Percentiles rank a stretch among this genome's conserved stretches.
phyloP scores from a whole-genome alignment of 2,797 vertebrate species.

The Leucoraja ocellata region DNA sequence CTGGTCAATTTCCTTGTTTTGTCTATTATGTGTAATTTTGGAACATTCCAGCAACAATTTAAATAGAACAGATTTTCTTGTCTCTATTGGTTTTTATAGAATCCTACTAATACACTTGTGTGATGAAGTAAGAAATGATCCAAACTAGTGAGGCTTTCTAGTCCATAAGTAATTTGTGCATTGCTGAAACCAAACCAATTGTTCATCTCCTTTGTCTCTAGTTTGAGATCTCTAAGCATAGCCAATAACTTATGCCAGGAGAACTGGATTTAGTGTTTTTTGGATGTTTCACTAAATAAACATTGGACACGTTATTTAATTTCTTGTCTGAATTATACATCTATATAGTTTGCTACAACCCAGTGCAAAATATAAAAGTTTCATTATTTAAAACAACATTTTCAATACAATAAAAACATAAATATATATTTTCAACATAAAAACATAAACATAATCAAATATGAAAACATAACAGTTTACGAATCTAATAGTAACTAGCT shows the following conservation, averaged over 20 bases:
- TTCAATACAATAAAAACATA: too few species aligned
- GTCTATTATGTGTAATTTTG: background rate
- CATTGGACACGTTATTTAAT: background rate
- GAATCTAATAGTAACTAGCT: background rate
- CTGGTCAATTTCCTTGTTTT: background rate
- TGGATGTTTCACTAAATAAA: background rate
- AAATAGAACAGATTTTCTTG: background rate
- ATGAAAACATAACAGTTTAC: background rate
- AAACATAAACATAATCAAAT: too few species aligned
- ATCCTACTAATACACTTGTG: background rate
- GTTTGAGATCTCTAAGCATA: background rate
- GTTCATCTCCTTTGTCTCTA: background rate
- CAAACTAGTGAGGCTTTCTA: background rate
- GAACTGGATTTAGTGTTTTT: background rate
- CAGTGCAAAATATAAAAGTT: background rate
- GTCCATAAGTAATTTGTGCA: background rate
- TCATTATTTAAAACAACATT: too few species aligned
- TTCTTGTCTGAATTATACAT: background rate
- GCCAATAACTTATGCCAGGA: background rate
- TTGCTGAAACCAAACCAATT: background rate
- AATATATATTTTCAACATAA: too few species aligned
- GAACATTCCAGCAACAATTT: constrained; percentile 13
- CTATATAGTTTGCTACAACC: background rate
- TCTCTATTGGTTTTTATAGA: background rate
- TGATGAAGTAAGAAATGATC: background rate